Conservation (phyloP, 2,113 vertebrate species). For the Neodontobutis hainanensis region DNA sequence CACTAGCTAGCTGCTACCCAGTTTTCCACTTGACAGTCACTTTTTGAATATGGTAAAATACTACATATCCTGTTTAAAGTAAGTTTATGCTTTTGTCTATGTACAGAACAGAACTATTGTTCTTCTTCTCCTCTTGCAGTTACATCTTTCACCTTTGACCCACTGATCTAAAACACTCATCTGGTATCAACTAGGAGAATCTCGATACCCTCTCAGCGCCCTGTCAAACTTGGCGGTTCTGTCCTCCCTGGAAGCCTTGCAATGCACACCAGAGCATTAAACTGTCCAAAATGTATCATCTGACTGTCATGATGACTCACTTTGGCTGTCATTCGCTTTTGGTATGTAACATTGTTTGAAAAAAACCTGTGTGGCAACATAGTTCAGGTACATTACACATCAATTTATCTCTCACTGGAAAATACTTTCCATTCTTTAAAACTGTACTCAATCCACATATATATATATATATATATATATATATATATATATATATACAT, state of each 20-base stretch:
- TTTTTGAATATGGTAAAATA: too few relatives aligned
- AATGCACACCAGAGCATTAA: conserved; percentile 24
- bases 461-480: too few relatives aligned
- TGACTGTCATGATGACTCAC: conserved; percentile 32
- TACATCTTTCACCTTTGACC: conserved; percentile 19
- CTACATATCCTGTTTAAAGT: too few relatives aligned
- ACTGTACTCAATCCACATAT: too few relatives aligned
- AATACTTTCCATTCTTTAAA: too few relatives aligned
- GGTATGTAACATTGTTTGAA: too few relatives aligned
- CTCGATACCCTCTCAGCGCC: conserved; percentile 10
- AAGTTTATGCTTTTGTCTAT: too few relatives aligned
- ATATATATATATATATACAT: too few relatives aligned
- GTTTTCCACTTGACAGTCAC: too few relatives aligned
- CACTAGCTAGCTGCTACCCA: too few relatives aligned
- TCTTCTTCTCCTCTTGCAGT: not conserved
- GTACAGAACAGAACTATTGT: not conserved
- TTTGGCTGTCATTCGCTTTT: not conserved
- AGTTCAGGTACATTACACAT: not conserved
- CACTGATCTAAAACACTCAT: conserved; percentile 39
- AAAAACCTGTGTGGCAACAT: not conserved
- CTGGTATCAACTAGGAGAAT: conserved; percentile 35
- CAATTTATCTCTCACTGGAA: too few relatives aligned
- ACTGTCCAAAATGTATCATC: conserved; percentile 24
- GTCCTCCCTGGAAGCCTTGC: conserved; percentile 29
- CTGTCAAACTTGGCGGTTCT: conserved; percentile 26